Base-by-base conservation (phyloP, 92 coral and sea anemone genomes). In the Micromussa lordhowensis region DNA sequence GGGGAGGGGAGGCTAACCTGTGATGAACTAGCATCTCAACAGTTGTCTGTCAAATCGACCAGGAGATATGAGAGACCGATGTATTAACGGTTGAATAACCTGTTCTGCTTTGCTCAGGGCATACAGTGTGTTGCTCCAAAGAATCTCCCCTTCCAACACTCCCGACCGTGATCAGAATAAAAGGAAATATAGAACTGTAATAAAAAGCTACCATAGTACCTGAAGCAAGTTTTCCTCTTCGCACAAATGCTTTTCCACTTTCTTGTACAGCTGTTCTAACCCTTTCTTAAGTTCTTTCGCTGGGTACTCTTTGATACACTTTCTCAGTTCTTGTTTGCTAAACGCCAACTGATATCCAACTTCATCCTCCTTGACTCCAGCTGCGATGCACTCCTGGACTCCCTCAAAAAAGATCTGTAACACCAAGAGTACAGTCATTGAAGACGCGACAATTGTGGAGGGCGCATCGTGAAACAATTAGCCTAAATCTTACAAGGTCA, bases 281-380 rank as follows among this genome's bases (percentile, higher is more conserved):
- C 98, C 99, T 90, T 94, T 97, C 85, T 96, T 97, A 18, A 97
- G 87, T 92, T 98, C 99, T 76, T 96, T 98, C 29, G 96, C 96
- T 1, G 99, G 99, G 82, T 96, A 96, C 71, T 98, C 99, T 64
- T 98, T 98, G 89, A 98, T 98, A 71, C 96, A 94, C 63, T 98
- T 98, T 71, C 99, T 96, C 87, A 98, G 87, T 81, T 98, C 99
- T 88, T 98, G 99, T 81, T 98, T 98, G 81, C 99, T 98, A 80
- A 96, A 98, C 1, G 98, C 98, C 72, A 98, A 84, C 80, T 98
- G 99, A 85, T 98, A 98, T n/a, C 99, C 98, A 36, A 98, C 98
- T 76, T 98, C 99, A 38, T 98, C 99, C 44, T 98, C 98, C 85
- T 96, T 98, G n/a, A 98, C 99, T n/a, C 99, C 99, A 2, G 98